Evolutionary conservation across 2,113 vertebrate genomes (phyloP).

Genomic region (Alectura lathami): DNA sequence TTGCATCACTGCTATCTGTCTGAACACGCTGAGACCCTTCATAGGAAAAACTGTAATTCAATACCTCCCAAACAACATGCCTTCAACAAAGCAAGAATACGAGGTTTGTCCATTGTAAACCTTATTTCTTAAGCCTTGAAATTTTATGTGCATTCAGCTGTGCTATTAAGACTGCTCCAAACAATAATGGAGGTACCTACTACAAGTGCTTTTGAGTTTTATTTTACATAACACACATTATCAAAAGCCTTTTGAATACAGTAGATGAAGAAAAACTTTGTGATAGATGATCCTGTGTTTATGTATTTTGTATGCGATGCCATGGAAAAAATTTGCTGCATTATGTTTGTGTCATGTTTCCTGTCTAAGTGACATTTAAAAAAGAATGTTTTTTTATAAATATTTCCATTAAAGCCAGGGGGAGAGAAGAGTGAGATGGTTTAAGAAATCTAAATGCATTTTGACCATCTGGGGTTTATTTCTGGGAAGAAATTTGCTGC

Average conservation of each 20-base stretch:
- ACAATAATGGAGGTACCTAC: not conserved
- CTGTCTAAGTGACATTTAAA: not conserved
- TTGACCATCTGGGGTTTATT: constrained; percentile 17
- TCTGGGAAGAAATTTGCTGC: constrained; percentile 32
- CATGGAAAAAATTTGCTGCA: not conserved
- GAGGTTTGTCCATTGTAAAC: not conserved
- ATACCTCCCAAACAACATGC: not conserved
- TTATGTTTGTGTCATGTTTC: not conserved
- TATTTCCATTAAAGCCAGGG: not conserved
- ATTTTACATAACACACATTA: not conserved
- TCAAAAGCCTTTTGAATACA: not conserved
- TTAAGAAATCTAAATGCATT: constrained; percentile 19
- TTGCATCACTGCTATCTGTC: not conserved
- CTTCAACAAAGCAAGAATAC: not conserved
- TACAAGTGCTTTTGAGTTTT: not conserved
- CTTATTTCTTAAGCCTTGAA: not conserved
- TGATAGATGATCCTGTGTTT: not conserved
- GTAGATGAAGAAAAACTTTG: not conserved
- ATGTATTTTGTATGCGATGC: not conserved
- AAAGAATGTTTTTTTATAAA: not conserved
- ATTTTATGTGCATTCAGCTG: not conserved
- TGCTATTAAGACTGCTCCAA: not conserved
- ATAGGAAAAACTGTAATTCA: not conserved
- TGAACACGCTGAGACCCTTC: not conserved
- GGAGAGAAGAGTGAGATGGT: not conserved